These are phyloP conservation scores for Bungarus multicinctus DNA, from an alignment of 2,113 vertebrate genomes.

Conservation along the genomic window DNA sequence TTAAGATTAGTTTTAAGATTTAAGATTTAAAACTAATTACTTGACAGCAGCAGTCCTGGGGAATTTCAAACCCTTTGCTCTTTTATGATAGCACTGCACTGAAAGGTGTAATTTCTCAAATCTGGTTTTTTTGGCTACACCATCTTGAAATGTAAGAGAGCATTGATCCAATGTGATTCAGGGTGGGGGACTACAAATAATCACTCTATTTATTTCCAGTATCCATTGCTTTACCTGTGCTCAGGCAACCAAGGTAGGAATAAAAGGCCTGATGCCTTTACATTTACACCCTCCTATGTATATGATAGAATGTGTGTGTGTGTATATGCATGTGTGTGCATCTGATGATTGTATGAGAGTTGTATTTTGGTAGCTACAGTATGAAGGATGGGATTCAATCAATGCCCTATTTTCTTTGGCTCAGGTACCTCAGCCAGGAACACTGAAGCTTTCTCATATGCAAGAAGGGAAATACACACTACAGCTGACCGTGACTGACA, in stretches of 20 bases:
- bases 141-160: neutral
- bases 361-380: neutral
- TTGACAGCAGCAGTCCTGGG: neutral
- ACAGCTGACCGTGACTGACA: conserved; percentile 88
- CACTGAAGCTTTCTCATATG: conserved; percentile 84
- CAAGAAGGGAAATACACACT: conserved; percentile 84
- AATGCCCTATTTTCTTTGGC: conserved; percentile 3
- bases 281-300: neutral
- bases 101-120: neutral
- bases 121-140: neutral
- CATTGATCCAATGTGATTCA: neutral
- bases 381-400: neutral
- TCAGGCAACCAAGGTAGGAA: neutral
- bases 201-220: neutral
- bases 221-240: neutral
- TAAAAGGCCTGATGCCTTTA: neutral
- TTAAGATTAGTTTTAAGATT: neutral
- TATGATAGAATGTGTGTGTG: neutral
- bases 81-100: neutral
- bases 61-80: neutral
- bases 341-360: neutral
- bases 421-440: conserved; percentile 88
- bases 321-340: neutral
- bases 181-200: neutral
- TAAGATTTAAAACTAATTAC: neutral